phyloP scores from a whole-genome alignment of 2,113 vertebrate species.

The Callipepla californica region DNA sequence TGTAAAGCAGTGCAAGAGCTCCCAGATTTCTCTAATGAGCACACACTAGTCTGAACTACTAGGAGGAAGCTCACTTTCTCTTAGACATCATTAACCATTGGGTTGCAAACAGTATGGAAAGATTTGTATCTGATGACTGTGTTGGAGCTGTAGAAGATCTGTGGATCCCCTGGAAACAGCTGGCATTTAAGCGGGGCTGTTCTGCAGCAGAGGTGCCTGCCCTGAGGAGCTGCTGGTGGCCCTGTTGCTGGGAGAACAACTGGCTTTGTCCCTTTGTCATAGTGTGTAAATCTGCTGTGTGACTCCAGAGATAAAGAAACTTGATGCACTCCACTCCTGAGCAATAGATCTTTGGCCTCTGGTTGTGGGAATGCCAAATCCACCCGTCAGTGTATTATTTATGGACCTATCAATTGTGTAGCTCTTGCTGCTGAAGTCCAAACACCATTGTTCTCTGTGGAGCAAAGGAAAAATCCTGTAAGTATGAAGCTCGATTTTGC shows the following conservation, averaged over 20 bases:
- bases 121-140: background rate
- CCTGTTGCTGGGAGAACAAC: constrained; percentile 20
- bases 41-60: background rate
- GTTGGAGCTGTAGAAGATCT: background rate
- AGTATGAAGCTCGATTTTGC: background rate
- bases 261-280: constrained; percentile 32
- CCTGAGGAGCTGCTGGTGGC: background rate
- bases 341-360: background rate
- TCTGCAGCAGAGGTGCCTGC: background rate
- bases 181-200: background rate
- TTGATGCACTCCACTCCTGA: background rate
- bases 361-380: constrained; percentile 24
- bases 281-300: constrained; percentile 1
- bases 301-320: constrained; percentile 17
- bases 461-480: background rate
- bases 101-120: background rate
- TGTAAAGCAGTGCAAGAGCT: background rate
- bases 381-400: background rate
- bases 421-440: background rate
- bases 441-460: background rate
- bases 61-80: background rate
- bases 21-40: background rate
- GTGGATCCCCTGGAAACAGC: background rate
- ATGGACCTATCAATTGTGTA: background rate
- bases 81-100: background rate